Percentiles rank a stretch among this genome's conserved stretches.
Evolutionary conservation across 2,888 invertebrate species (phyloP).

Genomic region (Podabrus alpinus): DNA sequence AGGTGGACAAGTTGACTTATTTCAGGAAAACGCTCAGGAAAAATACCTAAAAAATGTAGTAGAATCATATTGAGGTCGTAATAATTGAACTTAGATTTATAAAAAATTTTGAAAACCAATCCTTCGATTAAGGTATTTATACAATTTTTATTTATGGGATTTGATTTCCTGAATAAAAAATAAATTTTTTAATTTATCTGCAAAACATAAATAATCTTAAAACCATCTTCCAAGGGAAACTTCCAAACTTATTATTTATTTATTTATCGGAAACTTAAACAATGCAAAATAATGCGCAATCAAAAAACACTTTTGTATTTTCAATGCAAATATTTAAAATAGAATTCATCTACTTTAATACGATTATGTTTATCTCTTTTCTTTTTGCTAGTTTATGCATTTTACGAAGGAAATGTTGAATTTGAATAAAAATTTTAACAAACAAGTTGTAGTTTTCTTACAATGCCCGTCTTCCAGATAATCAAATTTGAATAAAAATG

Average conservation of each 20-base stretch:
- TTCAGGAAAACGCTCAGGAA: background rate
- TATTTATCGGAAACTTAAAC: background rate
- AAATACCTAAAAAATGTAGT: background rate
- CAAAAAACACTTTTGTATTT: background rate
- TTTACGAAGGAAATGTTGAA: background rate
- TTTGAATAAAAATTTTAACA: conserved; percentile 2
- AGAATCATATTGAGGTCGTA: background rate
- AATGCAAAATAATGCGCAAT: background rate
- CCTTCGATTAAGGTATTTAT: background rate
- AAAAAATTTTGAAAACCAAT: background rate
- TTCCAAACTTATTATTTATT: background rate
- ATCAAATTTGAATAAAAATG: background rate
- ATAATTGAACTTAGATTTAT: background rate
- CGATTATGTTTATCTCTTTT: background rate
- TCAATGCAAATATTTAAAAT: background rate
- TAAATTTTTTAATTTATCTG: background rate
- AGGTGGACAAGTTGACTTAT: background rate
- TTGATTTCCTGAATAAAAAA: background rate
- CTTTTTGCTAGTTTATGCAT: background rate
- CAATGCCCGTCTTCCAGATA: background rate
- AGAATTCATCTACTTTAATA: background rate
- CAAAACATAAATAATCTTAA: background rate
- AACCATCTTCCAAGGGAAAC: background rate
- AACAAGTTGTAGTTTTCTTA: background rate
- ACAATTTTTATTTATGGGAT: background rate